Conservation (phyloP, 2,888 invertebrate species). For the Andrena flavipes region DNA sequence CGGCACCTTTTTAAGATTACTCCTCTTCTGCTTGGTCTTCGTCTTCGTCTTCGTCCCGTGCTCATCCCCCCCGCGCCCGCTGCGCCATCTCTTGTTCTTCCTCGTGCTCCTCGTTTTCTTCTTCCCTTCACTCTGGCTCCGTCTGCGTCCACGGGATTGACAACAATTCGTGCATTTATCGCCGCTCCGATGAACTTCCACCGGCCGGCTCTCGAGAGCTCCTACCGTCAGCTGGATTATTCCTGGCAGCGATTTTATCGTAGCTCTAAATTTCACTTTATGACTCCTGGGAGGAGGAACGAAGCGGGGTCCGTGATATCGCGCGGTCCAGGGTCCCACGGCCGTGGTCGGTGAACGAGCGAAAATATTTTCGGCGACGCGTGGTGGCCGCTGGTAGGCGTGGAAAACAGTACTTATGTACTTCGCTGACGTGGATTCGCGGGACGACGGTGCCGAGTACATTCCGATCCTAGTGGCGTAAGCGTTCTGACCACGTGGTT, state of each 20-base stretch:
- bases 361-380: neutral
- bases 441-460: too few relatives aligned
- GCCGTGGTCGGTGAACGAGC: neutral
- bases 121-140: neutral
- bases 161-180: constrained; percentile 56
- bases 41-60: constrained; percentile 20
- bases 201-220: constrained; percentile 8
- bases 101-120: constrained; percentile 7
- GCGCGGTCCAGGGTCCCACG: constrained; percentile 20
- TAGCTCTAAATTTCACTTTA: constrained; percentile 43
- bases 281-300: constrained; percentile 20
- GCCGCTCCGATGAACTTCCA: constrained; percentile 48
- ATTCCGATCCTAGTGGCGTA: too few relatives aligned
- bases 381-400: neutral
- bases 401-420: neutral
- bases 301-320: constrained; percentile 3
- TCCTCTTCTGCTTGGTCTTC: constrained; percentile 7
- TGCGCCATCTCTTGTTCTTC: constrained; percentile 3
- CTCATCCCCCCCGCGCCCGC: neutral
- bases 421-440: too few relatives aligned
- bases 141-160: constrained; percentile 34
- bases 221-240: constrained; percentile 31
- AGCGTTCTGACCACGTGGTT: too few relatives aligned
- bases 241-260: constrained; percentile 44
- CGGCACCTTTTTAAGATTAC: constrained; percentile 73